Evolutionary conservation across 2,797 vertebrate genomes (phyloP), one percentile per base, ranked within the genome.

Genomic region (Heliangelus exortis): DNA sequence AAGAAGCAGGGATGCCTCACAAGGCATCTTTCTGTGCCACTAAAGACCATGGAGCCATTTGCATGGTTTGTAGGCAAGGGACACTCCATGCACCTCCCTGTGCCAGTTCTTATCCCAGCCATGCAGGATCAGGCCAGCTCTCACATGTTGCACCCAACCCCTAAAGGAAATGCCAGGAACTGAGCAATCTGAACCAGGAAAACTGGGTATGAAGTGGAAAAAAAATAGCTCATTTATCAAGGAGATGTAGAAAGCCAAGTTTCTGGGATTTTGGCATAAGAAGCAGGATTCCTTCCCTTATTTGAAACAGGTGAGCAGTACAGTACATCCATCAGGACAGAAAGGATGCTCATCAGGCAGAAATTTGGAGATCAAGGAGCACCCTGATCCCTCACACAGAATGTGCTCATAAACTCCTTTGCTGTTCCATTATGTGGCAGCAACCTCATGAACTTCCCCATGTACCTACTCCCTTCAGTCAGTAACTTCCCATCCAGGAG

Each of bases 61-160:
- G 48, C n/a, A 21, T 7, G 23, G 41, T 28, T 43, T 31, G 19
- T 9, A 50, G 5, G 5, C 28, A 59, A 51, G 29, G 71, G 23
- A 21, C 36, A 15, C 13, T 22, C 76, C 6, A 3, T 8, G 6
- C 2, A n/a, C 15, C 31, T 55, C 51, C 20, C 20, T 48, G 36
- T 7, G 12, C 14, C 45, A 67, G 48, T 26, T 34, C 65, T 43
- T 62, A 41, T 6, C 51, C 48, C 72, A 74, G 55, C 16, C 22
- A 10, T 58, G 12, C 21, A 2, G n/a, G 22, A 57, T 23, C 0
- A 1, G 39, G 57, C 57, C 34, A 48, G 36, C 45, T 74, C 36
- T 21, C n/a, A 11, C 0, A 7, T 0, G 1, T 69, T 74, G 48
- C 71, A 18, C 36, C 21, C 39, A 53, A 0, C 3, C 19, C 61